Conservation (phyloP, 2,888 invertebrate species). For the Tachina grossa region DNA sequence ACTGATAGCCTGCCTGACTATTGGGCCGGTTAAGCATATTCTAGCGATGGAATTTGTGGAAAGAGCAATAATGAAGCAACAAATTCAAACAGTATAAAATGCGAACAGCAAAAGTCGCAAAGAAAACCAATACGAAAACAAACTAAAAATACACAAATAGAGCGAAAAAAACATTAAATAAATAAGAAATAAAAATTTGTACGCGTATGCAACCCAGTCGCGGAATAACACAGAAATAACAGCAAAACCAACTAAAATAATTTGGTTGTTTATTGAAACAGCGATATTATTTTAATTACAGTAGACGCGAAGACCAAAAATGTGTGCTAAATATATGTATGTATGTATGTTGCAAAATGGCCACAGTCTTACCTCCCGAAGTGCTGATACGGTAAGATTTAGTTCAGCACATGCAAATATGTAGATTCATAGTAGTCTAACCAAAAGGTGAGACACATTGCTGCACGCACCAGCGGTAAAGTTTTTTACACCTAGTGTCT, state of each 20-base stretch:
- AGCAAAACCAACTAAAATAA: constrained; percentile 14
- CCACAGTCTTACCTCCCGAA: no score
- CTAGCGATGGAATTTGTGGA: constrained; percentile 57
- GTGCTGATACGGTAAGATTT: no score
- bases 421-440: no score
- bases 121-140: constrained; percentile 48
- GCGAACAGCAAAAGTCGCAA: constrained; percentile 73
- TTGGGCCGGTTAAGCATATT: constrained; percentile 36
- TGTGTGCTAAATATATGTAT: neutral
- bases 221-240: constrained; percentile 32
- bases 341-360: no score
- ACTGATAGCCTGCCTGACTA: constrained; percentile 21
- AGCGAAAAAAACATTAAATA: constrained; percentile 6
- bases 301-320: constrained; percentile 26
- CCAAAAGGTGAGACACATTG: no score
- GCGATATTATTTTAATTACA: constrained; percentile 8
- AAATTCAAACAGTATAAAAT: constrained; percentile 74
- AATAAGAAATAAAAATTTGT: constrained; percentile 20
- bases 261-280: constrained; percentile 17
- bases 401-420: no score
- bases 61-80: constrained; percentile 50
- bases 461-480: no score
- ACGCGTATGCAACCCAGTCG: constrained; percentile 54
- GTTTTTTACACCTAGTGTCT: no score
- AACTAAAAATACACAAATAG: constrained; percentile 34